Base-by-base conservation (phyloP, 2,888 invertebrate species). In the Drosophila eohydei region DNA sequence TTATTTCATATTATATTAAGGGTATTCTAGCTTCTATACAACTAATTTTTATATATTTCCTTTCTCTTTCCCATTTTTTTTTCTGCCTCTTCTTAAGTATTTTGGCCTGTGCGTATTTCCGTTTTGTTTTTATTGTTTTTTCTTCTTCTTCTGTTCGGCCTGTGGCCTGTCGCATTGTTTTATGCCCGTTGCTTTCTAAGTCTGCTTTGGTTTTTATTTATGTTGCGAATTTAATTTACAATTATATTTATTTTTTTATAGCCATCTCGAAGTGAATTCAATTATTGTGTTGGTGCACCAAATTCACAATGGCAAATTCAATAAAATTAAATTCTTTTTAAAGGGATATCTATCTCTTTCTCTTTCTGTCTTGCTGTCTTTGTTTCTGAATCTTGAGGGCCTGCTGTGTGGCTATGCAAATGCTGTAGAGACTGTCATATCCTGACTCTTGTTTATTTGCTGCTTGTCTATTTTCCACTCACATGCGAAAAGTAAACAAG, bases 191-290 rank as follows among this genome's bases (percentile, higher is more conserved):
- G 26, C n/a, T 28, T 43, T 21, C 11, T 51, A 21, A 14, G 16
- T 8, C 34, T 9, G 16, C 14, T 46, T 74, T 63, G 59, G 57
- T 60, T 63, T 72, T 75, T 73, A 68, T 76, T 86, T 83, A 78
- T 73, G 56, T 79, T 83, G 71, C 80, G 62, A 88, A 84, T 84
- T 84, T 89, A 88, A 88, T 89, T 83, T 74, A 81, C 87, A 86
- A 88, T 88, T 88, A 86, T 83, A 83, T 84, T 73, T 83, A 71
- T 76, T 73, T 83, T 34, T 78, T 79, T 57, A 67, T 78, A 48
- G 46, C 54, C 46, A 48, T 55, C 43, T 58, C 44, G 72, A 54
- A 63, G 41, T 26, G 72, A 79, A 84, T 88, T 78, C 73, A 88
- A 84, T 84, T 84, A 83, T 71, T 71, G 72, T 74, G 8, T 73